Evolutionary conservation across 2,113 vertebrate genomes (phyloP).

Genomic region (Apodemus sylvaticus): DNA sequence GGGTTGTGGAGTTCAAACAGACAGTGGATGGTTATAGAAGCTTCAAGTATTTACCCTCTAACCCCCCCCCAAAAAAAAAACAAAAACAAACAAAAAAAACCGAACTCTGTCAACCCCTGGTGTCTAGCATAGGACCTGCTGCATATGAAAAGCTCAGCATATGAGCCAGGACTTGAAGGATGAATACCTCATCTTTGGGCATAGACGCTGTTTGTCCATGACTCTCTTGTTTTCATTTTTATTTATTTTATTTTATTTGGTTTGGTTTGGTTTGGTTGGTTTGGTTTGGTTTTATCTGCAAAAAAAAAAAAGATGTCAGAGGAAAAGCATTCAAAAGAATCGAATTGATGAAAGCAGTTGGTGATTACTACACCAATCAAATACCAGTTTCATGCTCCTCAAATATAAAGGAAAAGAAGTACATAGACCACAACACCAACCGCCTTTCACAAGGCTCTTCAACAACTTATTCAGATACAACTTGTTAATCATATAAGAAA

Average conservation of each 20-base stretch:
- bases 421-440: not conserved
- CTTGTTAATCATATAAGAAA: not conserved
- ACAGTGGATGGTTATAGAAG: too few relatives aligned
- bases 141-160: not conserved
- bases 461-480: not conserved
- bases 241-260: not conserved
- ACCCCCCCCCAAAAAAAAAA: too few relatives aligned
- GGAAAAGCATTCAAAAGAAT: not conserved
- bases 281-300: not conserved
- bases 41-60: not conserved
- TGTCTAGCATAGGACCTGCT: not conserved
- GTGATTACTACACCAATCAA: not conserved
- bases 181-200: not conserved
- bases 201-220: not conserved
- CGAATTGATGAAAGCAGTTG: not conserved
- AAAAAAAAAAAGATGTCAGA: not conserved
- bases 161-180: not conserved
- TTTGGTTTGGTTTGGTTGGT: not conserved
- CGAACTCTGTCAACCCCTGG: not conserved
- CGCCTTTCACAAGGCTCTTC: not conserved
- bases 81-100: too few relatives aligned
- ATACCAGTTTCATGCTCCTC: not conserved
- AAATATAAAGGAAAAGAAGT: not conserved
- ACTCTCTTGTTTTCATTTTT: not conserved
- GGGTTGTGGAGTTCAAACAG: not conserved